Percentiles rank a stretch among this genome's conserved stretches.
Conservation (phyloP, 1,140 invertebrate species). For the Pseudomyrmex pallidus region DNA sequence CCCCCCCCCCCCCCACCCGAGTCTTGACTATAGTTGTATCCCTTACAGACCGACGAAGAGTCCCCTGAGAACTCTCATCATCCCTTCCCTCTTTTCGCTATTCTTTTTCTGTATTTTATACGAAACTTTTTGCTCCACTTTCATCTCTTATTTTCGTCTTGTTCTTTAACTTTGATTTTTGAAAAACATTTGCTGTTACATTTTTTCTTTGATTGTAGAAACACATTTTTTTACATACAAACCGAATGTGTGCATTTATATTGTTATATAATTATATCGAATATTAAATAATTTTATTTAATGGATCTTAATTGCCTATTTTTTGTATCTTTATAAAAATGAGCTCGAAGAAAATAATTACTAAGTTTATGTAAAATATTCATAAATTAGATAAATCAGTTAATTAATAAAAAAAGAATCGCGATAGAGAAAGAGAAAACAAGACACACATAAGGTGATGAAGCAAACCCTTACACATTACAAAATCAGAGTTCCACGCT, state of each 20-base stretch:
- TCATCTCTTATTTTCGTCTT: slow-evolving; percentile 40
- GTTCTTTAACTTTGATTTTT: slow-evolving; percentile 8
- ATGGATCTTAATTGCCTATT: background rate
- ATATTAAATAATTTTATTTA: slow-evolving; percentile 29
- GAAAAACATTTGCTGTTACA: too few species aligned
- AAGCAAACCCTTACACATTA: background rate
- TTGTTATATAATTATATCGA: too few species aligned
- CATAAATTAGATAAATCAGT: slow-evolving; percentile 5
- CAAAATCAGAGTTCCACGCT: background rate
- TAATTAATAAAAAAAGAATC: background rate
- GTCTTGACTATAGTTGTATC: slow-evolving; percentile 60
- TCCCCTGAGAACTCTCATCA: slow-evolving; percentile 59
- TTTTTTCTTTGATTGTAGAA: background rate
- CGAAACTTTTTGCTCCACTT: slow-evolving; percentile 50
- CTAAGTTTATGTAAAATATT: background rate
- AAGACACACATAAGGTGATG: background rate
- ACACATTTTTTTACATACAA: background rate
- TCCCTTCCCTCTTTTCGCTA: slow-evolving; percentile 37
- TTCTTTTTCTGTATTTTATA: slow-evolving; percentile 38
- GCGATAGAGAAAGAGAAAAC: background rate
- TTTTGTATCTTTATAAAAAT: background rate
- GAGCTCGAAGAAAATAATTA: background rate
- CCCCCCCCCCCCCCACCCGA: slow-evolving; percentile 69
- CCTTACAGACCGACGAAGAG: slow-evolving; percentile 65
- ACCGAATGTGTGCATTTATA: too few species aligned